phyloP scores from a whole-genome alignment of 1,140 invertebrate genomes.

The Kradibia gibbosae region DNA sequence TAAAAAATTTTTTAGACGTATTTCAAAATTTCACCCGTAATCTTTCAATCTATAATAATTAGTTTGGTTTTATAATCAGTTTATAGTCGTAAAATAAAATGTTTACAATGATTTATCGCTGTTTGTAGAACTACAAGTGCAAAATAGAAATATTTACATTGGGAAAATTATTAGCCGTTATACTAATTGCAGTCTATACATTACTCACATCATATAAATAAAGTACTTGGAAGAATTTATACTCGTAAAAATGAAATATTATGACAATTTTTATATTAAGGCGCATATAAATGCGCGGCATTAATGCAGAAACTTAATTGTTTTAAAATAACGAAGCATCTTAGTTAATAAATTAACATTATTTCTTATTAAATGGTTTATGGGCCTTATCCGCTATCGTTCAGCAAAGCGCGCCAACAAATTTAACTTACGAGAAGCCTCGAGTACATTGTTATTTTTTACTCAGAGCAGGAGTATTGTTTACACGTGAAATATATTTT shows the following conservation, averaged over 20 bases:
- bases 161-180: background rate
- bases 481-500: too few relatives aligned
- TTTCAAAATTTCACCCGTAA: background rate
- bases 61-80: background rate
- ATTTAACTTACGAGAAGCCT: too few relatives aligned
- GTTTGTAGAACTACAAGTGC: background rate
- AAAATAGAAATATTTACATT: background rate
- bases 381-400: too few relatives aligned
- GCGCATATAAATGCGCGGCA: too few relatives aligned
- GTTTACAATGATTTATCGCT: background rate
- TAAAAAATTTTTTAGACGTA: background rate
- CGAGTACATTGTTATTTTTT: too few relatives aligned
- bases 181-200: background rate
- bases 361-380: too few relatives aligned
- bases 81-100: background rate
- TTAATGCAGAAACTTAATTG: too few relatives aligned
- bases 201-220: background rate
- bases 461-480: too few relatives aligned
- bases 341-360: too few relatives aligned
- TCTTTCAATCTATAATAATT: background rate
- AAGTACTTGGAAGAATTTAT: background rate
- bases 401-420: too few relatives aligned
- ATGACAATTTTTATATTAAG: background rate
- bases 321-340: background rate
- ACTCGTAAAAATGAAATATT: background rate